Evolutionary conservation across 2,797 vertebrate species (phyloP).

Genomic region (Eidolon dupreanum): DNA sequence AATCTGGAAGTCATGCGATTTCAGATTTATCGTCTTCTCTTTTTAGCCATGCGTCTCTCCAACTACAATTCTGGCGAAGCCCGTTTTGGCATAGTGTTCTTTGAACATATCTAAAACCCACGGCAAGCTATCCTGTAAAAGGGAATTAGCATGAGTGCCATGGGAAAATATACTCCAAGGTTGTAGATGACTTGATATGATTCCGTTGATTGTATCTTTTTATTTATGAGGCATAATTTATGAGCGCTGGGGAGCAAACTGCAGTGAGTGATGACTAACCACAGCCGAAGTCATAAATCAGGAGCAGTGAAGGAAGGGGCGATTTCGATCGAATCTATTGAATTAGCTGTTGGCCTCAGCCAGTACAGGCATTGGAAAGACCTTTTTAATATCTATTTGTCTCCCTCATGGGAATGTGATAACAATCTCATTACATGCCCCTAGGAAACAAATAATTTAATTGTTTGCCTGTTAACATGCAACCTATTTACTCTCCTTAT

Average conservation of each 20-base stretch:
- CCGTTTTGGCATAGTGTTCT: slow-evolving; percentile 69
- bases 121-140: slow-evolving; percentile 91
- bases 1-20: neutral
- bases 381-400: slow-evolving; percentile 97
- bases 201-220: slow-evolving; percentile 98
- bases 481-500: slow-evolving; percentile 83
- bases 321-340: slow-evolving; percentile 98
- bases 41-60: slow-evolving; percentile 5
- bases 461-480: slow-evolving; percentile 86
- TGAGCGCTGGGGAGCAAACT: slow-evolving; percentile 94
- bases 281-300: slow-evolving; percentile 96
- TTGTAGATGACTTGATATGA: slow-evolving; percentile 95
- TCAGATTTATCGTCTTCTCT: slow-evolving; percentile 24
- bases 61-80: slow-evolving; percentile 77
- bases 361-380: slow-evolving; percentile 97
- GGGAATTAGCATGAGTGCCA: slow-evolving; percentile 90
- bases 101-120: slow-evolving; percentile 78
- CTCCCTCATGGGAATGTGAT: slow-evolving; percentile 90
- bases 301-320: slow-evolving; percentile 89
- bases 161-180: slow-evolving; percentile 89
- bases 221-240: slow-evolving; percentile 99
- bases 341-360: slow-evolving; percentile 96
- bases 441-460: slow-evolving; percentile 89
- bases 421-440: slow-evolving; percentile 89
- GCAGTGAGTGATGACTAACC: slow-evolving; percentile 93